Evolutionary conservation across 2,797 vertebrate genomes (phyloP).

Genomic region (Peromyscus aztecus): DNA sequence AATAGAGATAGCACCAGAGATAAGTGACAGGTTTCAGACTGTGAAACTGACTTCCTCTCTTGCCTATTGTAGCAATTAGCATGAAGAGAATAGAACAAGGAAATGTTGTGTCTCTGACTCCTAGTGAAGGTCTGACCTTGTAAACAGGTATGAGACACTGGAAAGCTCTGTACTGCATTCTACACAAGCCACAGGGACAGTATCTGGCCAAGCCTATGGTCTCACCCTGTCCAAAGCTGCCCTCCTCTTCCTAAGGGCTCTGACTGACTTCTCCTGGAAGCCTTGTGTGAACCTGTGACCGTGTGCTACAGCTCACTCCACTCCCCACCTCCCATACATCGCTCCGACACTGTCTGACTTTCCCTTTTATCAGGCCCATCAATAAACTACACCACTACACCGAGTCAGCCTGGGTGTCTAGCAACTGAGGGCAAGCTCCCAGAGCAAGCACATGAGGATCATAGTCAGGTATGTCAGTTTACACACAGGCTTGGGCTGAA

Average conservation of each 20-base stretch:
- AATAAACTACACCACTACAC: not conserved
- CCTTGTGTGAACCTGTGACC: not conserved
- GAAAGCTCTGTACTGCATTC: not conserved
- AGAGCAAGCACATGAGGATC: not conserved
- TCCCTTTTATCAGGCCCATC: not conserved
- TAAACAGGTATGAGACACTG: not conserved
- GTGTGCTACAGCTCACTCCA: no score
- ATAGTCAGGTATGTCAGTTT: no score
- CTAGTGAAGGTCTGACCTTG: not conserved
- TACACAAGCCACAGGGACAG: not conserved
- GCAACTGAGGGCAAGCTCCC: not conserved
- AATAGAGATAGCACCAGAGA: not conserved
- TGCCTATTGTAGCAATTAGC: not conserved
- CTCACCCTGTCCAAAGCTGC: not conserved
- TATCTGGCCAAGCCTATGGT: rapidly evolving
- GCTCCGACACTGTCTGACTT: not conserved
- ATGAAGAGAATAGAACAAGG: not conserved
- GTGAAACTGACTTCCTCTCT: not conserved
- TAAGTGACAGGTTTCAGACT: rapidly evolving
- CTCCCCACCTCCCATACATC: not conserved
- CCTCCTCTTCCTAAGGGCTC: not conserved
- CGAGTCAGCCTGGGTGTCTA: not conserved
- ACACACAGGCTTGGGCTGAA: not conserved
- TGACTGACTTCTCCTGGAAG: not conserved
- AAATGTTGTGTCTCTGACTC: rapidly evolving